Base-by-base conservation (phyloP, 2,113 vertebrate genomes). In the Hemiprocne comata region DNA sequence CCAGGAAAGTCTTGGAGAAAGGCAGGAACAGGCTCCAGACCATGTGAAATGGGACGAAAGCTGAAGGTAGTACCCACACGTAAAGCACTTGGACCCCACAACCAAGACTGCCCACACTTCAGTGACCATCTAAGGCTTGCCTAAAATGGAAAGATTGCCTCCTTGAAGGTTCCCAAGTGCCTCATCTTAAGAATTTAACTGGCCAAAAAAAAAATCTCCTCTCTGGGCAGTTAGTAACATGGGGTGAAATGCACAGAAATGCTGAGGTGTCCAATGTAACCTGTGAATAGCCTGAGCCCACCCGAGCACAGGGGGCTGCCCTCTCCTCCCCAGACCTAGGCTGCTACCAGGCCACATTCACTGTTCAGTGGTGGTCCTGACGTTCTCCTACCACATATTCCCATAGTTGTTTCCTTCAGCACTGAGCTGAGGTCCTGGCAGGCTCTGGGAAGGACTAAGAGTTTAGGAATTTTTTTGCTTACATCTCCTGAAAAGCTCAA, bases 361-460 rank as follows among this genome's bases (percentile, higher is more conserved):
- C 29, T 12, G 2, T 5, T 36, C 60, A 53, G 10, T 65, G 55
- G 2, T 65, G 53, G 23, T 29, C 54, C 38, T 53, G 44, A 29
- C 1, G 2, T 75, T 46, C 21, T 77, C 21, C 65, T 40, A 9
- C 15, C 4, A 1, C 1, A 3, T 8, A 10, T 25, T 40, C 7
- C 9, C 21, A 36, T 42, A 60, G 25, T 17, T 54, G 6, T 25
- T 70, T 62, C 31, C 64, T 69, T 29, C 34, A 54, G 28, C 38
- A 13, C 9, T 26, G 18, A 61, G 40, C n/a, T 33, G 58, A 87
- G 67, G 42, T 14, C 44, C 20, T 65, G 33, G 13, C 7, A 65
- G 34, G 13, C 15, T 76, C 29, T 44, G 17, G 17, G 36, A 75
- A 75, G 15, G 7, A 50, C 34, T 8, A 21, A 6, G 2, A 38